Conservation (phyloP, 1,140 invertebrate genomes). For the Phymorhynchus buccinoides region DNA sequence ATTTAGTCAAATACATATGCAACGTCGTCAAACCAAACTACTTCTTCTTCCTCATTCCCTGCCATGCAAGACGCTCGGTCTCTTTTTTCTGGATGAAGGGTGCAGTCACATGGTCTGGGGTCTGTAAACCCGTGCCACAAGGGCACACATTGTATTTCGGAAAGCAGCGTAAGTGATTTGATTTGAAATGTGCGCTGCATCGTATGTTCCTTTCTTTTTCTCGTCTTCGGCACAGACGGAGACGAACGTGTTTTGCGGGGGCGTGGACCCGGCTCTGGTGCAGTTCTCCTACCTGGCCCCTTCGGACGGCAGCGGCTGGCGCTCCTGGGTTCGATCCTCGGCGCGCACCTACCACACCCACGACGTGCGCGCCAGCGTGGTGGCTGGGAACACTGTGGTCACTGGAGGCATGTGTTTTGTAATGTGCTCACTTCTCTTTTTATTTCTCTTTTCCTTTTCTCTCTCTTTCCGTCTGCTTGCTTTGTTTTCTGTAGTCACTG, state of each 20-base stretch:
- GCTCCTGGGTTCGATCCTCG: conserved; percentile 85
- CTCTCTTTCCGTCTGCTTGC: neutral
- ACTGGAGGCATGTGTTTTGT: conserved; percentile 78
- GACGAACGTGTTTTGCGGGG: conserved; percentile 66
- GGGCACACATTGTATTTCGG: too few relatives aligned
- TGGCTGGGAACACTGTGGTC: conserved; percentile 78
- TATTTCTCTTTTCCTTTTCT: neutral
- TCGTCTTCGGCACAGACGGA: conserved; percentile 51
- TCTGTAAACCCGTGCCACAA: too few relatives aligned
- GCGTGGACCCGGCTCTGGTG: conserved; percentile 86
- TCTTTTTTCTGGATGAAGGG: too few relatives aligned
- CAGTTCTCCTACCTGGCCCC: conserved; percentile 80
- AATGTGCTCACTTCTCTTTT: neutral
- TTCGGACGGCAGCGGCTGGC: conserved; percentile 56
- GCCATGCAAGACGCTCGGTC: too few relatives aligned
- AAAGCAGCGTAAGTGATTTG: too few relatives aligned
- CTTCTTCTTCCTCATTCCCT: too few relatives aligned
- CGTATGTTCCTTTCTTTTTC: neutral
- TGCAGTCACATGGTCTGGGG: too few relatives aligned
- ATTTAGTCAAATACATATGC: too few relatives aligned
- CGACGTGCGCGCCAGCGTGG: conserved; percentile 84
- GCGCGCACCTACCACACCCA: conserved; percentile 86
- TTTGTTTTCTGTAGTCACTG: neutral
- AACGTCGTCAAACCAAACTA: too few relatives aligned
- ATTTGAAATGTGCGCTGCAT: too few relatives aligned